These are phyloP conservation scores for Spialia ferax DNA, from an alignment of 2,888 invertebrate species.

Conservation along the genomic window DNA sequence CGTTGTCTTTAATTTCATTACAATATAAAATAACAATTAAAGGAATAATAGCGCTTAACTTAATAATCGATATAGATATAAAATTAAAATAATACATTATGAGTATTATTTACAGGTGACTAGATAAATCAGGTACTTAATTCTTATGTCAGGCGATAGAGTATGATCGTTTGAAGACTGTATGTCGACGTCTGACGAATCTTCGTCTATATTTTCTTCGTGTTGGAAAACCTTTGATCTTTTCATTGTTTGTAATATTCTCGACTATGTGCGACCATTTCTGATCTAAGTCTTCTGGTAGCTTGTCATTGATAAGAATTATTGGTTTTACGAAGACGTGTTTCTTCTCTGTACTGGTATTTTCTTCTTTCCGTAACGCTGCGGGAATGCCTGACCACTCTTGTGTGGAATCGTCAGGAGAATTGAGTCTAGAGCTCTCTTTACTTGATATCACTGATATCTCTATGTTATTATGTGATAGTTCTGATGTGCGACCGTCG, in stretches of 20 bases:
- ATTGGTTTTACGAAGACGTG: conserved; percentile 65
- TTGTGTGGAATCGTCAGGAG: conserved; percentile 55
- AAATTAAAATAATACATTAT: neutral
- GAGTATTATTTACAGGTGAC: conserved; percentile 3
- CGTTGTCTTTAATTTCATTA: neutral
- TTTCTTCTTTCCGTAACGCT: conserved; percentile 55
- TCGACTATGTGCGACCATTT: conserved; percentile 70
- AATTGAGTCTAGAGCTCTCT: conserved; percentile 59
- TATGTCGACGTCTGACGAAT: conserved; percentile 71
- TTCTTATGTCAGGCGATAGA: conserved; percentile 66
- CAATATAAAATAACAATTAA: neutral
- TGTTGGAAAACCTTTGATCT: conserved; percentile 65
- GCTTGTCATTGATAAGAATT: conserved; percentile 76
- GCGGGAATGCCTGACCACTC: conserved; percentile 61
- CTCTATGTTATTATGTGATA: conserved; percentile 64
- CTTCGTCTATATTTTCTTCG: conserved; percentile 70
- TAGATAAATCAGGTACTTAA: neutral
- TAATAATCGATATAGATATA: neutral
- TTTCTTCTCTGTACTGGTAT: conserved; percentile 50
- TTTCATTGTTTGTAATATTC: conserved; percentile 63
- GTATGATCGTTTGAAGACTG: conserved; percentile 77
- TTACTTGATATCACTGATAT: conserved; percentile 62
- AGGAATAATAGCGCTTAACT: neutral
- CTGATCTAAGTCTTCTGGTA: conserved; percentile 74
- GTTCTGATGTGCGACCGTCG: conserved; percentile 58